phyloP scores from a whole-genome alignment of 2,113 vertebrate genomes.

The Indicator maculatus region DNA sequence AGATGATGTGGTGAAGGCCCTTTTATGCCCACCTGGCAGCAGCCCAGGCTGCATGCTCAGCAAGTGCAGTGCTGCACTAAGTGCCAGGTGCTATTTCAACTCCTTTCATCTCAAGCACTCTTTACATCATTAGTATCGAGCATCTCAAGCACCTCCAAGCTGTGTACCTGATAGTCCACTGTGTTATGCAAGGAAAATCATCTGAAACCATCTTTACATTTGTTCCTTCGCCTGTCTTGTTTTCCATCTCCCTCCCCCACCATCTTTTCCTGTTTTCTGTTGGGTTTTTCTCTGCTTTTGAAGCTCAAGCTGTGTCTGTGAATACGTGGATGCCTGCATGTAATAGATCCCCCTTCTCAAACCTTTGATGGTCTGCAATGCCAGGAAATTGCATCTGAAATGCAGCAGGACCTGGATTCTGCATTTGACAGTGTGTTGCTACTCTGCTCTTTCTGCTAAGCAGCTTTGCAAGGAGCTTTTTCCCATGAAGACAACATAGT shows the following conservation, averaged over 20 bases:
- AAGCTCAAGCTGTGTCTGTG: background rate
- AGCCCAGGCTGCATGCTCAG: background rate
- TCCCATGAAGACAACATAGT: background rate
- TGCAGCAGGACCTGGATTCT: background rate
- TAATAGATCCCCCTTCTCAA: background rate
- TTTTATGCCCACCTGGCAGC: constrained; percentile 9
- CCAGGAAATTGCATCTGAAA: background rate
- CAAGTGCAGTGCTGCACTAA: background rate
- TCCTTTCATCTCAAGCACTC: constrained; percentile 25
- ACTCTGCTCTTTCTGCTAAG: background rate
- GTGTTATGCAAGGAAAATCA: background rate
- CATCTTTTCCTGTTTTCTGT: constrained; percentile 4
- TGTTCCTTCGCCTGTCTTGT: background rate
- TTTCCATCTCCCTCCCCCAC: background rate
- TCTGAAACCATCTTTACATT: background rate
- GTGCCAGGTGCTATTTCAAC: constrained; percentile 55
- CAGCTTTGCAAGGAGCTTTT: background rate
- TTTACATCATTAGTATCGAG: constrained; percentile 41
- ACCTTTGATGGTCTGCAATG: background rate
- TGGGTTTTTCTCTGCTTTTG: background rate
- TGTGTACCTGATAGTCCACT: background rate
- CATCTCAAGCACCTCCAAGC: constrained; percentile 9
- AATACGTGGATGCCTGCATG: background rate
- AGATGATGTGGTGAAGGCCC: background rate
- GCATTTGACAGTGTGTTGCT: background rate